Percentiles rank a stretch among this genome's conserved stretches.
These are phyloP conservation scores for Tangara arthus DNA, from an alignment of 2,797 vertebrate genomes.

Conservation along the genomic window DNA sequence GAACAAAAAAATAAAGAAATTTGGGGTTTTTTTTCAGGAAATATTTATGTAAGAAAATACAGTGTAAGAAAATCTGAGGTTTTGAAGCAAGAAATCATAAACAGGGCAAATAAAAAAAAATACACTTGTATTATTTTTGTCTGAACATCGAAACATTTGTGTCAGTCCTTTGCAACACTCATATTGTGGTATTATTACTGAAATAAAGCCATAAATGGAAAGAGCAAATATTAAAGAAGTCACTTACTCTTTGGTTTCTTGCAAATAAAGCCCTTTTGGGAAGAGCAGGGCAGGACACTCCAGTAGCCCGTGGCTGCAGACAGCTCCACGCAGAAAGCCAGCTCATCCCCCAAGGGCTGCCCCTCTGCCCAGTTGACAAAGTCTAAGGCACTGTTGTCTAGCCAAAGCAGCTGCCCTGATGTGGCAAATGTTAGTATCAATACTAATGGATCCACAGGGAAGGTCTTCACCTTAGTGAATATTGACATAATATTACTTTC, in stretches of 20 bases:
- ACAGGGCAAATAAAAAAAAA: not conserved
- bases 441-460: not conserved
- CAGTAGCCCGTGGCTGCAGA: not conserved
- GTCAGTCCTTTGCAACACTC: not conserved
- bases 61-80: not conserved
- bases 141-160: not conserved
- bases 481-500: not conserved
- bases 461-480: not conserved
- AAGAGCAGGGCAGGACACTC: constrained; percentile 23
- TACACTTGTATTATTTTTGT: not conserved
- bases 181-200: not conserved
- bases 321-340: not conserved
- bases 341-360: not conserved
- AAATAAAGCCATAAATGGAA: not conserved
- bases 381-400: constrained; percentile 4
- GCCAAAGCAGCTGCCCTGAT: constrained; percentile 41
- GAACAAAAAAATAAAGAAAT: not conserved
- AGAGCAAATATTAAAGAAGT: not conserved
- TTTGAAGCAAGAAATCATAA: not conserved
- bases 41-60: not conserved
- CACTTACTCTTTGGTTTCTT: constrained; percentile 45
- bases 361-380: constrained; percentile 40
- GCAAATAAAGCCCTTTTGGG: constrained; percentile 36
- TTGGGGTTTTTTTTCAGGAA: not conserved
- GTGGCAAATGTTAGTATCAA: not conserved